Base-by-base conservation (phyloP, 1,140 invertebrate genomes). In the Drosophila lowei region DNA sequence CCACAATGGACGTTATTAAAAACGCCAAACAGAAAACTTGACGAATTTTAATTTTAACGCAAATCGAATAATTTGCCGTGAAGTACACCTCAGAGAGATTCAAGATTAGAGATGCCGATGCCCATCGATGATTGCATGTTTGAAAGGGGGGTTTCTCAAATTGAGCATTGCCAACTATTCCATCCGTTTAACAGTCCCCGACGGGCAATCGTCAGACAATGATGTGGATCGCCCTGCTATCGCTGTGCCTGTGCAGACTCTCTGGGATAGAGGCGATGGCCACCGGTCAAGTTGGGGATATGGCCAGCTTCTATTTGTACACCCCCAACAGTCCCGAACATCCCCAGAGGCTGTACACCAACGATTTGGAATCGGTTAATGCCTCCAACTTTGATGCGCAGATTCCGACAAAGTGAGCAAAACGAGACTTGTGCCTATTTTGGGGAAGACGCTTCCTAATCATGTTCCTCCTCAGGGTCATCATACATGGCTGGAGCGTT, bases 401-500 rank as follows among this genome's bases (percentile, higher is more conserved):
- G 2, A 34, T 9, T 5, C 53, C 61, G 3, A 64, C 61, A 21
- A 64, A 64, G 61, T 64, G 11, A 49, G 61, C 34, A 5, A 13
- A 38, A 38, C 3, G 11, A 5, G 11, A 13, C 13, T 4, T 3
- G 30, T 3, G 8, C 5, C 23, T 30, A 11, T 63, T 63, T n/a
- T 3, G 1, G 7, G 23, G 1, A n/a, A 23, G 13, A 9, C 15
- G 18, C 13, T 9, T 4, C 34, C n/a, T 55, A 5, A 16, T 44
- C 7, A 42, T 15, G 9, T 1, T 25, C 13, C n/a, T 4, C 18
- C 34, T 2, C 8, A 79, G 76, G 60, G 67, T 79, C 34, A 53
- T 79, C 21, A 72, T 79, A 8, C 76, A 79, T 42, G 76, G 76
- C 18, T 79, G 72, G 72, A 54, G 25, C 4, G 58, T 42, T 2